Conservation (phyloP, 2,797 vertebrate genomes). For the Salmo trutta region DNA sequence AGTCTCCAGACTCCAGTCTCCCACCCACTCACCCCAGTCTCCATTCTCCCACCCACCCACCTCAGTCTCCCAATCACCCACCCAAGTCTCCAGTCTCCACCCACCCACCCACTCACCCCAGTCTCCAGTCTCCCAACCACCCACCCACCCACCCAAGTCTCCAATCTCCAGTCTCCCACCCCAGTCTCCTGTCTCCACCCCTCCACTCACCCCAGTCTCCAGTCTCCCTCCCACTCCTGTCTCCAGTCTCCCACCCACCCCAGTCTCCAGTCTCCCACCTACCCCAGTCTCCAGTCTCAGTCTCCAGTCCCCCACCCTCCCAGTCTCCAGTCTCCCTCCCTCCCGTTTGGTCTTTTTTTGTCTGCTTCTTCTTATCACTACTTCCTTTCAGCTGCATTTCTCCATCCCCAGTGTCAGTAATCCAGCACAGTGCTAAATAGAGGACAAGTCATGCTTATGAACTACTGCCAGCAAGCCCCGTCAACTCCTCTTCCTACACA, state of each 20-base stretch:
- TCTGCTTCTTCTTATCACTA: constrained; percentile 51
- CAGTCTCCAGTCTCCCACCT: no score
- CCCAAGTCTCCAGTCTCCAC: neutral
- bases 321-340: neutral
- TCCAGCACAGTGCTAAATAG: constrained; percentile 56
- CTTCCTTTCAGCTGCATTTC: constrained; percentile 49
- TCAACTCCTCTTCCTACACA: constrained; percentile 29
- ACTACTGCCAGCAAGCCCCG: constrained; percentile 31
- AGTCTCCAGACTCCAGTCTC: no score
- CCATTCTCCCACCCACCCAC: neutral
- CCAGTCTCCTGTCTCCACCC: constrained; percentile 27
- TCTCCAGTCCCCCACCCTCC: neutral
- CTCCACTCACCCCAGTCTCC: constrained; percentile 15
- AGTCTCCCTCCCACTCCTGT: constrained; percentile 9
- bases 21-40: neutral
- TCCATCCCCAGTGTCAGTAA: constrained; percentile 52
- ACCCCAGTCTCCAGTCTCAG: no score
- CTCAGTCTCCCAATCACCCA: no score
- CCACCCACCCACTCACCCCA: neutral
- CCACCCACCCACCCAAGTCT: neutral
- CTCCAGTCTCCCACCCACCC: no score
- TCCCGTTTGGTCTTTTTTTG: constrained; percentile 14
- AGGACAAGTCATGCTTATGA: constrained; percentile 50
- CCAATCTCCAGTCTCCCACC: neutral
- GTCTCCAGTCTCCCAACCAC: constrained; percentile 28